A percentile compares a stretch with the other conserved stretches of the same genome.
These are phyloP conservation scores for Gallinago jamesoni DNA, from an alignment of 2,113 vertebrate species.

Conservation along the genomic window DNA sequence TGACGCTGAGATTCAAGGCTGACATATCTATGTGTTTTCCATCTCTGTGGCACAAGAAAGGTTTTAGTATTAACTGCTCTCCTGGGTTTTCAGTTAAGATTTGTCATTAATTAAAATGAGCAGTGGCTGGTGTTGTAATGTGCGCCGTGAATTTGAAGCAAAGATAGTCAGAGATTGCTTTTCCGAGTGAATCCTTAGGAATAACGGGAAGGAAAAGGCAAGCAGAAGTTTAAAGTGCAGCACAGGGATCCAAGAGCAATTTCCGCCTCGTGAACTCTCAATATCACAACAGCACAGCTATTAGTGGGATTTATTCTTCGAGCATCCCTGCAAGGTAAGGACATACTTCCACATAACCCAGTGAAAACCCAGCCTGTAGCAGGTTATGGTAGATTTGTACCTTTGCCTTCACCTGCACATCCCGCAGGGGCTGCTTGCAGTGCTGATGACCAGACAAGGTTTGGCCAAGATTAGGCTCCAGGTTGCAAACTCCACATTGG, in stretches of 20 bases:
- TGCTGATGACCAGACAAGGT: background rate
- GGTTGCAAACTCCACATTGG: background rate
- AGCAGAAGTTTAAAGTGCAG: background rate
- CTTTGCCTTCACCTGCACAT: background rate
- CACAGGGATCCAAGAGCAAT: background rate
- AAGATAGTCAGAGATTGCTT: background rate
- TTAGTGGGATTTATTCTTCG: background rate
- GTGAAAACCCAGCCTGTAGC: background rate
- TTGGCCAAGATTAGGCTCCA: background rate
- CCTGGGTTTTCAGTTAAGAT: background rate
- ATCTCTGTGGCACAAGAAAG: accelerated
- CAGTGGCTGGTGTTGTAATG: background rate
- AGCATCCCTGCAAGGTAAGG: background rate
- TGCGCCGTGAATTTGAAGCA: background rate
- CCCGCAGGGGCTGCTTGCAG: background rate
- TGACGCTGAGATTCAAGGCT: accelerated
- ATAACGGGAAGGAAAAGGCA: background rate
- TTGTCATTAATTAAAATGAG: background rate
- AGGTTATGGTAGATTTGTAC: too few species aligned
- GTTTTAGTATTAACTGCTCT: background rate
- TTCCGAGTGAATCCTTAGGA: background rate
- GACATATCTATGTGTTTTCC: background rate
- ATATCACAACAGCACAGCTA: background rate
- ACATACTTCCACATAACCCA: too few species aligned
- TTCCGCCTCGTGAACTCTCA: background rate